Evolutionary conservation across 2,888 invertebrate genomes (phyloP).

Genomic region (Aethes cnicana): DNA sequence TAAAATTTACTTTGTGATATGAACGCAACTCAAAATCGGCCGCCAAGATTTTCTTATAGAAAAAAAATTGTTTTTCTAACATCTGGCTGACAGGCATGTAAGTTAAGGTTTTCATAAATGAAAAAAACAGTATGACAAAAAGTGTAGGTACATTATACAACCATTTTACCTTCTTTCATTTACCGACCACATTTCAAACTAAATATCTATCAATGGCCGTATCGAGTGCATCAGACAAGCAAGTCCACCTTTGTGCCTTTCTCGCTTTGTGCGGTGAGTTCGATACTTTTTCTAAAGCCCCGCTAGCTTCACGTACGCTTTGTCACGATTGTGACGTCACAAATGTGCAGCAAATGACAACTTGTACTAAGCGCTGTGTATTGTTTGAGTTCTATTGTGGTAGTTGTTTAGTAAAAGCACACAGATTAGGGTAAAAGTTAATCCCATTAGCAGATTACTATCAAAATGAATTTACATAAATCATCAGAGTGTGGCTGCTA

Average conservation of each 20-base stretch:
- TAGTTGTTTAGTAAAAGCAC: background rate
- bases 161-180: too few species aligned
- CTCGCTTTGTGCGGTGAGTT: conserved; percentile 16
- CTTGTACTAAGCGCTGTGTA: conserved; percentile 15
- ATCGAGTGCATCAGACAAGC: conserved; percentile 29
- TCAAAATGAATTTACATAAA: too few species aligned
- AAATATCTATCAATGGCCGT: conserved; percentile 21
- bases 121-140: too few species aligned
- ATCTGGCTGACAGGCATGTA: too few species aligned
- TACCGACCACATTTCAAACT: conserved; percentile 6
- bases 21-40: too few species aligned
- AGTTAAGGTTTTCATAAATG: too few species aligned
- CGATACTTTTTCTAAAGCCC: conserved; percentile 24
- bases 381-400: background rate
- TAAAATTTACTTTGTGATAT: too few species aligned
- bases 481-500: too few species aligned
- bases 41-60: too few species aligned
- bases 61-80: too few species aligned
- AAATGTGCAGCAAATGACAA: conserved; percentile 16
- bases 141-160: too few species aligned
- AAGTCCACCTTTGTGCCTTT: conserved; percentile 27
- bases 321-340: conserved; percentile 11
- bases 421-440: background rate
- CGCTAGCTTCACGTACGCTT: conserved; percentile 24
- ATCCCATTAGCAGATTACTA: too few species aligned